Evolutionary conservation across 2,113 vertebrate species (phyloP).

Genomic region (Amphiprion ocellaris): DNA sequence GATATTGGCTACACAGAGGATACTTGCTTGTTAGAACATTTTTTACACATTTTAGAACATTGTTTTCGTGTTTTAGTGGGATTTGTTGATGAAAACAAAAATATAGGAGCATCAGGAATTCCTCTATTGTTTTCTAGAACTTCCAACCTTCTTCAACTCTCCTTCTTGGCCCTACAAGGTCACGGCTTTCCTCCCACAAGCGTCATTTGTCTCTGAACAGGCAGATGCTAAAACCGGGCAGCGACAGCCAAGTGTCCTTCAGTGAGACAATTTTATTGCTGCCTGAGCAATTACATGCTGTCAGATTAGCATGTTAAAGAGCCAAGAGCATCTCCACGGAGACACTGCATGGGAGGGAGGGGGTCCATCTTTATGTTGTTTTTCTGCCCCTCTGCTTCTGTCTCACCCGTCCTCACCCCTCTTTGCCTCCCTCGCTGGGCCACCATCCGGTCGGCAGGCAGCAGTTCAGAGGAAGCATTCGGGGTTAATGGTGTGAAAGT

Average conservation of each 20-base stretch:
- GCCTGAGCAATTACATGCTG: constrained; percentile 62
- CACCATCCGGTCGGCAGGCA: background rate
- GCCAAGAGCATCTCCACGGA: constrained; percentile 33
- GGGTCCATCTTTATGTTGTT: constrained; percentile 39
- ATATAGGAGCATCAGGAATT: constrained; percentile 4
- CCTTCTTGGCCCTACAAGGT: background rate
- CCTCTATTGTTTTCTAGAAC: constrained; percentile 7
- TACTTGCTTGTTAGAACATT: background rate
- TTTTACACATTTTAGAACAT: background rate
- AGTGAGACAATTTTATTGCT: constrained; percentile 50
- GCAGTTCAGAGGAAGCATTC: constrained; percentile 34
- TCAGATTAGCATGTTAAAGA: constrained; percentile 72
- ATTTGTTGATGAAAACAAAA: background rate
- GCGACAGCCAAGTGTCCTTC: constrained; percentile 42
- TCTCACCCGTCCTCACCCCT: constrained; percentile 10
- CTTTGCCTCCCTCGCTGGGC: constrained; percentile 16
- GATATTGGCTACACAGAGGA: background rate
- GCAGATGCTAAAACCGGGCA: constrained; percentile 47
- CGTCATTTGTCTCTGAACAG: constrained; percentile 32
- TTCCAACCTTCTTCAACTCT: background rate
- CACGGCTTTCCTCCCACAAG: background rate
- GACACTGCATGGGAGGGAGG: constrained; percentile 12
- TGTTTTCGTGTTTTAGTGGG: background rate
- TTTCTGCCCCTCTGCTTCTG: background rate
- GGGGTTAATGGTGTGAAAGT: constrained; percentile 68